Percentiles rank a stretch among this genome's conserved stretches.
Evolutionary conservation across 1,140 invertebrate genomes (phyloP).

Genomic region (Epicauta chinensis): DNA sequence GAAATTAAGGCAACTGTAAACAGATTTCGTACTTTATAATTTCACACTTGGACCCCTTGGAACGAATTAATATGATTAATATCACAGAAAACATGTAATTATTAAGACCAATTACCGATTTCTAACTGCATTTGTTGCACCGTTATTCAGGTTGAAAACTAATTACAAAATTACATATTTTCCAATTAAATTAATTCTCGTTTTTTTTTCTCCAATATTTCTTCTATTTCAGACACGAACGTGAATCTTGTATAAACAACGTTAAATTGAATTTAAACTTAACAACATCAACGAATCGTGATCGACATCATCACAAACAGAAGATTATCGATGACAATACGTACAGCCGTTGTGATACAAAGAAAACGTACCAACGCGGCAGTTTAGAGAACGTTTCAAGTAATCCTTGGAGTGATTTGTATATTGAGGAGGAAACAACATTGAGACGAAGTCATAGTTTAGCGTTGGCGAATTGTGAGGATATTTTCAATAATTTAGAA

Average conservation of each 20-base stretch:
- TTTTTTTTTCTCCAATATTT: neutral
- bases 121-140: no score
- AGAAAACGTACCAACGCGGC: conserved; percentile 25
- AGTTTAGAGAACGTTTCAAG: conserved; percentile 39
- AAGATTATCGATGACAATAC: conserved; percentile 3
- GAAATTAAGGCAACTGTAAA: no score
- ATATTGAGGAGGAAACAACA: conserved; percentile 48
- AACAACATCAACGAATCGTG: conserved; percentile 17
- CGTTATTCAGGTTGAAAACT: no score
- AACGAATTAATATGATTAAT: no score
- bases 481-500: conserved; percentile 60
- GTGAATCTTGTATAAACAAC: conserved; percentile 35
- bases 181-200: no score
- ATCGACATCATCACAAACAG: conserved; percentile 12
- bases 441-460: conserved; percentile 65
- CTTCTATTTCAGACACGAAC: conserved; percentile 28
- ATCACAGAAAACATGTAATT: no score
- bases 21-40: no score
- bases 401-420: conserved; percentile 26
- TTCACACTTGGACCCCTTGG: no score
- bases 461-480: conserved; percentile 64
- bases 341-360: neutral
- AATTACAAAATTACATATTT: no score
- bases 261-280: conserved; percentile 22
- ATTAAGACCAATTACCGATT: no score